Percentiles rank a stretch among this genome's conserved stretches.
These are phyloP conservation scores for Glaucidium brasilianum DNA, from an alignment of 2,113 vertebrate species.

Conservation along the genomic window DNA sequence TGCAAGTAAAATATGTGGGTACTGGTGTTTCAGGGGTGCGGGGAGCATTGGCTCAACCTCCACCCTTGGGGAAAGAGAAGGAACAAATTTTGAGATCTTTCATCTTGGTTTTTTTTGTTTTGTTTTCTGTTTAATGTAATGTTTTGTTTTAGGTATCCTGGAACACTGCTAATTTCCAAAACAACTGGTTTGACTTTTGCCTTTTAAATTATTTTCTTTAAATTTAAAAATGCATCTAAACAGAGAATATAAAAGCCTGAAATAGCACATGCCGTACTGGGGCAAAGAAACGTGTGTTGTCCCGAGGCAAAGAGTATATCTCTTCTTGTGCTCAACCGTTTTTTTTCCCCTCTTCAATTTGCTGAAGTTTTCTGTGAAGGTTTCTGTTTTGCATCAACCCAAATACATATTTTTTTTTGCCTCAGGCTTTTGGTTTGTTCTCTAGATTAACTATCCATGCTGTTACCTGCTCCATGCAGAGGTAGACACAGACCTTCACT, in stretches of 20 bases:
- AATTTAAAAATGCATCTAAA: neutral
- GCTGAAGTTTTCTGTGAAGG: neutral
- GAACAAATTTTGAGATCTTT: neutral
- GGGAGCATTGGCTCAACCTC: neutral
- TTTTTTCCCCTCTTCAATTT: neutral
- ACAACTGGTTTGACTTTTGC: neutral
- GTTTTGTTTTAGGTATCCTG: neutral
- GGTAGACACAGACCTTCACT: neutral
- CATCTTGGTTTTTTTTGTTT: neutral
- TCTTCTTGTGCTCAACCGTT: neutral
- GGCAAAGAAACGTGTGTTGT: neutral
- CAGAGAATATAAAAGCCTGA: neutral
- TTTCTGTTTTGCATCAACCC: neutral
- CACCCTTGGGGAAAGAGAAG: neutral
- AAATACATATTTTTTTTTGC: neutral
- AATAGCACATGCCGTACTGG: accelerated
- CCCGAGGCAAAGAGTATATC: neutral
- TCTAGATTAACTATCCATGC: neutral
- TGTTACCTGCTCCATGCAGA: neutral
- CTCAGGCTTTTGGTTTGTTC: neutral
- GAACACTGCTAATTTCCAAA: neutral
- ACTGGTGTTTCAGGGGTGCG: too few relatives aligned
- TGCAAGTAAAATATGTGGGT: accelerated
- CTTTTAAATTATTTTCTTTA: neutral
- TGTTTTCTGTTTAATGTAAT: neutral